phyloP scores from a whole-genome alignment of 2,113 vertebrate genomes.

The Solea senegalensis region DNA sequence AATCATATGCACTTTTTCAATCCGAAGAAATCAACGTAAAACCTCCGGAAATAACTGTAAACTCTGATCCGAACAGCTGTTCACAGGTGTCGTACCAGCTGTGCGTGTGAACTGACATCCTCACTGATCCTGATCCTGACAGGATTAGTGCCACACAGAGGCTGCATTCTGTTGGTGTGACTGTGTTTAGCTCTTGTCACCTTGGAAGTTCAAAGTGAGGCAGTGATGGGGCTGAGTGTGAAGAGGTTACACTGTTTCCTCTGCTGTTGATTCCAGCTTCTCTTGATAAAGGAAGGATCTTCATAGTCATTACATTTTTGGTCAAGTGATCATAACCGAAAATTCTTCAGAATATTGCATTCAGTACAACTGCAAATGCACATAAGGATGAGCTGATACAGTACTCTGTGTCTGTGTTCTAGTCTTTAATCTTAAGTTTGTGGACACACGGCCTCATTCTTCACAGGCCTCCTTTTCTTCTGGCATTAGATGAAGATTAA shows the following conservation, averaged over 20 bases:
- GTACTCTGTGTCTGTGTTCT: no score
- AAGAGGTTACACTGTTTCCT: slow-evolving; percentile 24
- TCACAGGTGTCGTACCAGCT: slow-evolving; percentile 29
- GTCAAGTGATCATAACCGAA: no score
- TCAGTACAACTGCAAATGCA: no score
- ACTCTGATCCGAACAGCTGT: background rate
- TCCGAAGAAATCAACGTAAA: background rate
- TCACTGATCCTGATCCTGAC: slow-evolving; percentile 33
- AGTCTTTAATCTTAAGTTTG: no score
- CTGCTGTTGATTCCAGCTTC: slow-evolving; percentile 38
- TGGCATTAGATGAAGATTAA: no score
- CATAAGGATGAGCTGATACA: no score
- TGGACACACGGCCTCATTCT: no score
- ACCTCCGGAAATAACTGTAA: background rate
- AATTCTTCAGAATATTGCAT: no score
- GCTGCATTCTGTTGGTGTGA: slow-evolving; percentile 28
- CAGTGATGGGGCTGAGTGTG: slow-evolving; percentile 13
- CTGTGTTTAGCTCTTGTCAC: slow-evolving; percentile 59
- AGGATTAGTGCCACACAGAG: slow-evolving; percentile 53
- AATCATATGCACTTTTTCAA: background rate
- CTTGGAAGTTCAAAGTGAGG: slow-evolving; percentile 75
- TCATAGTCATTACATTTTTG: no score
- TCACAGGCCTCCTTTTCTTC: no score
- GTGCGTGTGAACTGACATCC: slow-evolving; percentile 27
- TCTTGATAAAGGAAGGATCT: background rate